Evolutionary conservation across 2,797 vertebrate species (phyloP).

Genomic region (Artibeus lituratus): DNA sequence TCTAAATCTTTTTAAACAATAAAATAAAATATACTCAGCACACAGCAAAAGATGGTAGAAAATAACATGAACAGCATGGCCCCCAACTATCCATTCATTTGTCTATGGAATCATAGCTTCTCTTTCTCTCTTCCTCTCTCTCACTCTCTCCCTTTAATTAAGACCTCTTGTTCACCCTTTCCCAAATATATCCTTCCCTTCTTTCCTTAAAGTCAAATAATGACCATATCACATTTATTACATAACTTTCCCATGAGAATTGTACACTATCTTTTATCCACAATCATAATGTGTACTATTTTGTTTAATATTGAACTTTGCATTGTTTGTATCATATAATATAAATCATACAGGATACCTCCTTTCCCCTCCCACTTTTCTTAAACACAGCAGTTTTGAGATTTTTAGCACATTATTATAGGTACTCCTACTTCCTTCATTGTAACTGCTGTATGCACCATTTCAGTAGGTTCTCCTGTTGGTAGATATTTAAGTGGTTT

Average conservation of each 20-base stretch:
- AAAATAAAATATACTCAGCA: background rate
- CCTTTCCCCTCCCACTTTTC: background rate
- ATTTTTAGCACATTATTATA: background rate
- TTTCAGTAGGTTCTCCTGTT: background rate
- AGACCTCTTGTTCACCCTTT: background rate
- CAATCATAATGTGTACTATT: background rate
- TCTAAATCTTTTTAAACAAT: background rate
- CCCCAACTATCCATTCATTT: rapidly evolving
- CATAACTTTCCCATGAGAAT: background rate
- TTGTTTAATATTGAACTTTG: background rate
- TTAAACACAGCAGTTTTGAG: background rate
- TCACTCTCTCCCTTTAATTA: background rate
- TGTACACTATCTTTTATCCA: background rate
- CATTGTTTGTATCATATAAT: background rate
- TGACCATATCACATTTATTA: background rate
- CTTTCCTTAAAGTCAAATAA: background rate
- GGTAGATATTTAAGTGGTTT: background rate
- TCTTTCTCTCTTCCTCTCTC: background rate
- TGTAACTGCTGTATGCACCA: background rate
- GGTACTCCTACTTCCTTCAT: background rate
- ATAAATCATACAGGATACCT: background rate
- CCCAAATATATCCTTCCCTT: background rate
- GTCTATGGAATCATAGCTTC: background rate
- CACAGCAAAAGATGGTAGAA: background rate
- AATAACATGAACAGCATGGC: too few relatives aligned